phyloP scores from a whole-genome alignment of 2,888 invertebrate genomes.

The Eudasyphora cyanicolor region DNA sequence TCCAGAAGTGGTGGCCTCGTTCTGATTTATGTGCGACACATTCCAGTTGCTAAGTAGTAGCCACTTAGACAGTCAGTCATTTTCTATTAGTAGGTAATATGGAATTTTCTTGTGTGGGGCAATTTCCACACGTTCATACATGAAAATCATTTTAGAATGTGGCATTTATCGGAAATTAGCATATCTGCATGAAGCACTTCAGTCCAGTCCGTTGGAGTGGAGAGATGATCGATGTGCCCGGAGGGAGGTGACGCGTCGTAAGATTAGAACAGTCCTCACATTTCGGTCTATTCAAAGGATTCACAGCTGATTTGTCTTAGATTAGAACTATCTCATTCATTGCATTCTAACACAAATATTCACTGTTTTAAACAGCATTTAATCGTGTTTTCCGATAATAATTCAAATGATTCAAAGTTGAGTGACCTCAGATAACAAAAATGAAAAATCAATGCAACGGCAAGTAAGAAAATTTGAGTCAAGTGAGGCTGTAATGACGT shows the following conservation, averaged over 20 bases:
- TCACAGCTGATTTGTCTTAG: neutral
- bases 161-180: conserved; percentile 15
- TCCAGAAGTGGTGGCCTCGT: conserved; percentile 45
- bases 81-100: no score
- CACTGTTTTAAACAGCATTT: neutral
- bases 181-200: neutral
- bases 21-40: conserved; percentile 60
- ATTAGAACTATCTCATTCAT: neutral
- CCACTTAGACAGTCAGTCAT: neutral
- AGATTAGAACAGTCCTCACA: neutral
- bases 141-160: conserved; percentile 40
- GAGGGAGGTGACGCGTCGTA: neutral
- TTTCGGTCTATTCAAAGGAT: neutral
- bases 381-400: neutral
- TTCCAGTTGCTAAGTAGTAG: conserved; percentile 4
- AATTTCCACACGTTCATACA: conserved; percentile 6
- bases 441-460: no score
- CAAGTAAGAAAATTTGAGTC: no score
- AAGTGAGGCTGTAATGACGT: no score
- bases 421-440: no score
- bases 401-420: no score
- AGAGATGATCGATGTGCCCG: neutral
- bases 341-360: neutral
- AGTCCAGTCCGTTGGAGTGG: neutral
- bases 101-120: conserved; percentile 32